Evolutionary conservation across 2,797 vertebrate genomes (phyloP).

Genomic region (Macrochelys suwanniensis): DNA sequence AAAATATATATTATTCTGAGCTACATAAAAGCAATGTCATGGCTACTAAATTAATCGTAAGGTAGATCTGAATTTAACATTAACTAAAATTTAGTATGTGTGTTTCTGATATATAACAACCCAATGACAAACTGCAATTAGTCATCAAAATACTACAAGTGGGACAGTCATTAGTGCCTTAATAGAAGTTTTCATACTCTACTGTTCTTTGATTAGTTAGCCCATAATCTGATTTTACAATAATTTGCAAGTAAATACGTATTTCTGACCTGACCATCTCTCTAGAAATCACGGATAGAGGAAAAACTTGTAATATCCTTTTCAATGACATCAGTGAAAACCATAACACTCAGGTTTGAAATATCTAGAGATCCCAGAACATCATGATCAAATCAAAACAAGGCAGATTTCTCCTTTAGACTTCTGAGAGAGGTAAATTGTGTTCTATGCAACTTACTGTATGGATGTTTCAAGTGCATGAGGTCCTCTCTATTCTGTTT

Average conservation of each 20-base stretch:
- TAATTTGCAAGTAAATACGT: no score
- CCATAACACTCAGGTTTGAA: not conserved
- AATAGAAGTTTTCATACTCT: not conserved
- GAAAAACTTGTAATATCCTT: not conserved
- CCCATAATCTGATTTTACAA: not conserved
- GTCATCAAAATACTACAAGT: not conserved
- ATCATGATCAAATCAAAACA: not conserved
- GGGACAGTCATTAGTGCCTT: not conserved
- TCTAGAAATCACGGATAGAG: not conserved
- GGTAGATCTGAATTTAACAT: not conserved
- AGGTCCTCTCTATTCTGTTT: not conserved
- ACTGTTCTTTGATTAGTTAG: not conserved
- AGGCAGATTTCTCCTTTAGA: fast-evolving
- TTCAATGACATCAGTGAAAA: not conserved
- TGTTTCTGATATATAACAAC: not conserved
- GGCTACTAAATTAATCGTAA: not conserved
- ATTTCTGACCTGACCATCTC: not conserved
- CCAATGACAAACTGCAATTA: conserved; percentile 17
- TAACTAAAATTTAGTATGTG: not conserved
- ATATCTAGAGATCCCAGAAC: not conserved
- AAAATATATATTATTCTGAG: not conserved
- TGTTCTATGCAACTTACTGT: not conserved
- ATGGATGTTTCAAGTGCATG: not conserved
- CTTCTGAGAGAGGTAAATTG: not conserved
- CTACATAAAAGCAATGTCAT: not conserved